Conservation (phyloP, 2,888 invertebrate species). For the Eurois occulta region DNA sequence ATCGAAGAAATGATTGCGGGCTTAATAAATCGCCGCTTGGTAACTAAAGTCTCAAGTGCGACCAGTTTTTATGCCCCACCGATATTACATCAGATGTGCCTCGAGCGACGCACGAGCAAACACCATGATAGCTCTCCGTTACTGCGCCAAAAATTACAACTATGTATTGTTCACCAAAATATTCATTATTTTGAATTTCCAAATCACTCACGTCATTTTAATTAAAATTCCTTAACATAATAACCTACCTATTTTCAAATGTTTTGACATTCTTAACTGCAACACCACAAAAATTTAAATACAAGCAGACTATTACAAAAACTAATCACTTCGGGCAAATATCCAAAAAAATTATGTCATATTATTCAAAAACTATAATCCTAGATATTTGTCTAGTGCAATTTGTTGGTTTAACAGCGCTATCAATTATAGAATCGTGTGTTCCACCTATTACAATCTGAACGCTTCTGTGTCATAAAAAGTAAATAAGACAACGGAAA, state of each 20-base stretch:
- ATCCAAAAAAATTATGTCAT: constrained; percentile 30
- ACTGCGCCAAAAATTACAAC: constrained; percentile 39
- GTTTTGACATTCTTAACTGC: constrained; percentile 24
- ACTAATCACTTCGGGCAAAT: constrained; percentile 32
- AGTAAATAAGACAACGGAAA: constrained; percentile 54
- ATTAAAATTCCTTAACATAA: constrained; percentile 29
- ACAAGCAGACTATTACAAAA: constrained; percentile 27
- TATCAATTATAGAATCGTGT: constrained; percentile 52
- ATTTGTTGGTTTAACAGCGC: constrained; percentile 43
- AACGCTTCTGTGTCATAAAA: constrained; percentile 48
- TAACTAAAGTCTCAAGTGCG: constrained; percentile 80
- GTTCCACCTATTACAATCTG: constrained; percentile 47
- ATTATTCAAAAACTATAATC: constrained; percentile 19
- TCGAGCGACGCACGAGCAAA: constrained; percentile 61
- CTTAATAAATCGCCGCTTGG: constrained; percentile 69
- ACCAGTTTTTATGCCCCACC: constrained; percentile 80
- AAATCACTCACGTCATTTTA: constrained; percentile 10
- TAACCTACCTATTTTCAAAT: constrained; percentile 11
- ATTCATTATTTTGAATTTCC: constrained; percentile 3
- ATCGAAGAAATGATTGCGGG: constrained; percentile 65
- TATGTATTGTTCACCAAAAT: constrained; percentile 19
- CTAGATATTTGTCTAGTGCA: constrained; percentile 26
- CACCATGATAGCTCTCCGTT: constrained; percentile 56
- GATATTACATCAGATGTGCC: constrained; percentile 79
- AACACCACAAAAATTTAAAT: constrained; percentile 7